These are phyloP conservation scores for Callionymus lyra DNA, from an alignment of 2,113 vertebrate species.

Conservation along the genomic window DNA sequence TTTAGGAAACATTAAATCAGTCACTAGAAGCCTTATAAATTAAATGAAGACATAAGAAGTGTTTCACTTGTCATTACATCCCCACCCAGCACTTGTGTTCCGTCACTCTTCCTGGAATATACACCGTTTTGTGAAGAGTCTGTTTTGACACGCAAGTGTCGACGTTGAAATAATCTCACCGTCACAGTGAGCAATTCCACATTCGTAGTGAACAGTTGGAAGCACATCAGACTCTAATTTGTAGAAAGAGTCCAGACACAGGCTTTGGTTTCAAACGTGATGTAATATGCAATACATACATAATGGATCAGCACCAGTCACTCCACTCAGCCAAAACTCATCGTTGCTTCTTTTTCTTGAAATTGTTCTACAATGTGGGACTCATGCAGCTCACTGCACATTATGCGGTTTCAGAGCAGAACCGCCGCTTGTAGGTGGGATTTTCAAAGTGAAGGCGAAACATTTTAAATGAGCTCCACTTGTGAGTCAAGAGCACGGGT, in stretches of 20 bases:
- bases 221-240: conserved; percentile 21
- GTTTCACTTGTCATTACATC: too few relatives aligned
- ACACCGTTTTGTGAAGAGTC: too few relatives aligned
- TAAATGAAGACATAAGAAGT: too few relatives aligned
- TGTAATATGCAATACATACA: conserved; percentile 15
- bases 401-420: too few relatives aligned
- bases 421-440: conserved; percentile 1
- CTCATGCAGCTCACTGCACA: too few relatives aligned
- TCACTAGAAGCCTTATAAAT: too few relatives aligned
- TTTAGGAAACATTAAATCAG: too few relatives aligned
- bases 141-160: not conserved
- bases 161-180: conserved; percentile 12
- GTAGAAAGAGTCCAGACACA: conserved; percentile 11
- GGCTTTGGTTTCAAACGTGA: conserved; percentile 12
- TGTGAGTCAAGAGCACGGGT: too few relatives aligned
- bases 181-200: conserved; percentile 22
- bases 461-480: not conserved
- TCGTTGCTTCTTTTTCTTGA: too few relatives aligned
- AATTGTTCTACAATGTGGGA: too few relatives aligned
- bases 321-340: conserved; percentile 6
- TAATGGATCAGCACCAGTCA: conserved; percentile 4
- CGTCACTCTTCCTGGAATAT: too few relatives aligned
- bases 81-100: too few relatives aligned
- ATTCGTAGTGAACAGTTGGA: conserved; percentile 24
- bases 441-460: conserved; percentile 1